Percentiles rank a stretch among this genome's conserved stretches.
Conservation (phyloP, 1,140 invertebrate species). For the Calliphora vicina region DNA sequence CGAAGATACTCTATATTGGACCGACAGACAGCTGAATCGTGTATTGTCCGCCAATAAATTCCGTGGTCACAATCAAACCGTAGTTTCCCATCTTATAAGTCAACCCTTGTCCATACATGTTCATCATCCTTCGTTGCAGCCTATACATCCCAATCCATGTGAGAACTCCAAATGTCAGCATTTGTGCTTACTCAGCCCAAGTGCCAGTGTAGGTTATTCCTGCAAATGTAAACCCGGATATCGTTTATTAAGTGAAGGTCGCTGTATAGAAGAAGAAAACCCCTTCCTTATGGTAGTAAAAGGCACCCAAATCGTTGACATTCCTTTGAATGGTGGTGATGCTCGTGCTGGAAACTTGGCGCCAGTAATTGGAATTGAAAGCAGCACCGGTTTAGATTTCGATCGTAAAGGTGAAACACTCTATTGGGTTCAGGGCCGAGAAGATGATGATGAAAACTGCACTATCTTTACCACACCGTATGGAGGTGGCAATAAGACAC, state of each 20-base stretch:
- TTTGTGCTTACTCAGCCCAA: conserved; percentile 88
- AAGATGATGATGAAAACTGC: conserved; percentile 78
- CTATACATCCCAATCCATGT: conserved; percentile 85
- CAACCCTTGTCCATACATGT: conserved; percentile 95
- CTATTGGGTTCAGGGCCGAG: conserved; percentile 85
- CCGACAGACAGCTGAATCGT: conserved; percentile 90
- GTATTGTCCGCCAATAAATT: conserved; percentile 91
- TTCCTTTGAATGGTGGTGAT: conserved; percentile 78
- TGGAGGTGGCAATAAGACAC: conserved; percentile 85
- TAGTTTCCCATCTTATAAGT: conserved; percentile 92
- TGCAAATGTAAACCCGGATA: conserved; percentile 94
- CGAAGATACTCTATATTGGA: conserved; percentile 96
- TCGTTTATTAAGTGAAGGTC: conserved; percentile 72
- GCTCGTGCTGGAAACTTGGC: conserved; percentile 80
- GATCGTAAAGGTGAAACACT: conserved; percentile 84
- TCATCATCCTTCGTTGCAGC: conserved; percentile 92
- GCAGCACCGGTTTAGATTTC: conserved; percentile 90
- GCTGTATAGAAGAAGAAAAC: conserved; percentile 84
- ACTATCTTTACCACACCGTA: conserved; percentile 87
- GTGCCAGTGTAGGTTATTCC: conserved; percentile 73
- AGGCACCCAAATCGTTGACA: conserved; percentile 86
- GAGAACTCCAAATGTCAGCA: conserved; percentile 82
- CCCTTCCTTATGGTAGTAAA: conserved; percentile 92
- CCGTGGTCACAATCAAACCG: conserved; percentile 87
- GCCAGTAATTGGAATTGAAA: conserved; percentile 90